Evolutionary conservation across 2,797 vertebrate species (phyloP).

Genomic region (Halcyon leucocephala): DNA sequence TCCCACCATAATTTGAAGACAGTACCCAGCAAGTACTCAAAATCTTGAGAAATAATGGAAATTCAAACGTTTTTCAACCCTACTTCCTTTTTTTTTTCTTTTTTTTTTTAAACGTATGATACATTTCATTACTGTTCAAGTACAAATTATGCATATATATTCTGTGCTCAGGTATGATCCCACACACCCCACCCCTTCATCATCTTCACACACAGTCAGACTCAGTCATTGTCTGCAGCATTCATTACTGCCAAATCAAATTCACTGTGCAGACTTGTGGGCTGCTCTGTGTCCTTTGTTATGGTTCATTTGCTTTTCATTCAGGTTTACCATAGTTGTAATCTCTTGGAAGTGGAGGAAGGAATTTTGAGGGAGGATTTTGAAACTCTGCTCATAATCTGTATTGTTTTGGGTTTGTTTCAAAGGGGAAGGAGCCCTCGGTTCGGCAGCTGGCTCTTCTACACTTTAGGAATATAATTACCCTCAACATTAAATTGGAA

Average conservation of each 20-base stretch:
- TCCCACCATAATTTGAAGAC: neutral
- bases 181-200: neutral
- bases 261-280: neutral
- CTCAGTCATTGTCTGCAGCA: neutral
- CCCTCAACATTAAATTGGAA: conserved; percentile 94
- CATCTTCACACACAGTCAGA: neutral
- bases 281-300: neutral
- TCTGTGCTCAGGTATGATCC: neutral
- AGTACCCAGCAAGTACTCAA: neutral
- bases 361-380: neutral
- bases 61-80: neutral
- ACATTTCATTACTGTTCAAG: neutral
- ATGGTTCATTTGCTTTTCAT: neutral
- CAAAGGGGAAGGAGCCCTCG: conserved; percentile 94
- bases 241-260: neutral
- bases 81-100: neutral
- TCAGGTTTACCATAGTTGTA: neutral
- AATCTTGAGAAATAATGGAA: neutral
- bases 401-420: neutral
- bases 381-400: neutral
- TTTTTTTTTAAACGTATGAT: neutral
- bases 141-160: neutral
- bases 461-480: conserved; percentile 95
- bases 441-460: conserved; percentile 94
- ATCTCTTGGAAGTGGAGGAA: neutral